A percentile compares a stretch with the other conserved stretches of the same genome.
Evolutionary conservation across 2,888 invertebrate species (phyloP).

Genomic region (Seira ritae): DNA sequence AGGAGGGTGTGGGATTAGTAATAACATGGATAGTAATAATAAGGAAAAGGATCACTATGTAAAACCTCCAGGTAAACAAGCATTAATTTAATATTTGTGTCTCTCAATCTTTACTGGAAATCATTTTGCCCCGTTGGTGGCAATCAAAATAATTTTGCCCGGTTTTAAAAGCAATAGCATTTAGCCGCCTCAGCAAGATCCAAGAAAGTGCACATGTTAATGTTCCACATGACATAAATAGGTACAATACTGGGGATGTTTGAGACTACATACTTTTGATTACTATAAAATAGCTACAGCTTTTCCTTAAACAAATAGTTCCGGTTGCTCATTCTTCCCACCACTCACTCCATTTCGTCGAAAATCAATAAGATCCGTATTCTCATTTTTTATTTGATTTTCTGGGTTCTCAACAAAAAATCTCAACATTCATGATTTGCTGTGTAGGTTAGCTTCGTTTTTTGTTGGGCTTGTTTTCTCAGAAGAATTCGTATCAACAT

Average conservation of each 20-base stretch:
- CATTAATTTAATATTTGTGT: too few species aligned
- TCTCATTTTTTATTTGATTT: background rate
- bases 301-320: background rate
- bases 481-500: too few species aligned
- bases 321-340: background rate
- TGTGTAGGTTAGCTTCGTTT: background rate
- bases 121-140: background rate
- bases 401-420: background rate
- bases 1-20: slow-evolving; percentile 63
- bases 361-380: background rate
- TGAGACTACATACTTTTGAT: too few species aligned
- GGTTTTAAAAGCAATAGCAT: too few species aligned
- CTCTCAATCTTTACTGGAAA: background rate
- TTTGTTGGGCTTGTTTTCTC: too few species aligned
- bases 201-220: background rate
- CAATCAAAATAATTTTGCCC: too few species aligned
- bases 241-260: background rate
- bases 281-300: background rate
- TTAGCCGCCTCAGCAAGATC: background rate
- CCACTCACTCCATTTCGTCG: background rate
- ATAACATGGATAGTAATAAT: slow-evolving; percentile 62
- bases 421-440: background rate
- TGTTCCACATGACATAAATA: background rate
- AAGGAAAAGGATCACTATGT: slow-evolving; percentile 67
- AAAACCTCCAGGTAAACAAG: slow-evolving; percentile 65